phyloP scores from a whole-genome alignment of 53 echinoderm and acorn worm species.

The Apostichopus leukothele region DNA sequence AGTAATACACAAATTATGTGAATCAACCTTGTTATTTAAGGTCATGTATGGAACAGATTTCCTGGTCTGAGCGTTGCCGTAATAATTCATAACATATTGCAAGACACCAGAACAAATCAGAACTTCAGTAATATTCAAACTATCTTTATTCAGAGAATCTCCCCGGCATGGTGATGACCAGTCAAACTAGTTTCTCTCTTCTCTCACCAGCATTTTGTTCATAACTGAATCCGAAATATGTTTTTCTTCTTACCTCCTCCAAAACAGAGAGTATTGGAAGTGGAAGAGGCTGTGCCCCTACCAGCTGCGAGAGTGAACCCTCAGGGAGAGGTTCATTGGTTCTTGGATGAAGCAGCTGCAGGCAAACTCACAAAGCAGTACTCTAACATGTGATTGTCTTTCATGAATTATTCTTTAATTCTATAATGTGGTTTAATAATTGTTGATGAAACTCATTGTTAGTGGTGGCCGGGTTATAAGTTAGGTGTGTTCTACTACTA shows the following conservation, averaged over 20 bases:
- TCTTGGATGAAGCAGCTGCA: constrained; percentile 88
- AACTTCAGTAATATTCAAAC: not conserved
- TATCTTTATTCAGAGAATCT: not conserved
- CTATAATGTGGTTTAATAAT: not conserved
- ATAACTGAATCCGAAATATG: too few species aligned
- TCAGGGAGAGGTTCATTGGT: constrained; percentile 91
- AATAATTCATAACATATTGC: too few species aligned
- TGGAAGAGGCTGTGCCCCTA: constrained; percentile 70
- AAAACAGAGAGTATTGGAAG: constrained; percentile 81
- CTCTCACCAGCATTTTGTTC: too few species aligned
- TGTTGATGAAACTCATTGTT: not conserved
- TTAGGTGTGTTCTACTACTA: too few species aligned
- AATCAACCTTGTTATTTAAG: too few species aligned
- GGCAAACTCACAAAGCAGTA: constrained; percentile 56
- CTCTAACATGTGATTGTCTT: constrained; percentile 41
- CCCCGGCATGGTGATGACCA: not conserved
- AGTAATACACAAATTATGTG: too few species aligned
- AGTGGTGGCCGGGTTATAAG: too few species aligned
- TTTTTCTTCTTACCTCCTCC: too few species aligned
- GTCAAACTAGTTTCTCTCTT: too few species aligned
- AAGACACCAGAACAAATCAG: too few species aligned
- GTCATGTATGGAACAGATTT: too few species aligned
- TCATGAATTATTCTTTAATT: not conserved
- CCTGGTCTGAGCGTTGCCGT: too few species aligned
- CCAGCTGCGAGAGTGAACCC: constrained; percentile 89